These are phyloP conservation scores for Zelostemma sp. DNA, from an alignment of 1,140 invertebrate genomes.

Conservation along the genomic window DNA sequence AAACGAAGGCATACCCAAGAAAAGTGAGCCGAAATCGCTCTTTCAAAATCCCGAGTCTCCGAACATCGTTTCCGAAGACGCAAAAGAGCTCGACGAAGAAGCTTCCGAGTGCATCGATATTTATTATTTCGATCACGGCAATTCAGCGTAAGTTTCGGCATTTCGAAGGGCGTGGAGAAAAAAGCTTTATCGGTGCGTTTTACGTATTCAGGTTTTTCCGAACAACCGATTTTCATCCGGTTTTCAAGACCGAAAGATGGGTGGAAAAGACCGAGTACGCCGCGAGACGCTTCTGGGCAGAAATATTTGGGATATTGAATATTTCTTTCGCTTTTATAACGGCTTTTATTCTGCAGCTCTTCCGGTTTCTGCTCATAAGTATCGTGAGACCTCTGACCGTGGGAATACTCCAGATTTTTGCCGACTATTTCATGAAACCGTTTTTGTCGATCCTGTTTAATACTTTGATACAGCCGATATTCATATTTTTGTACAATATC, in stretches of 20 bases:
- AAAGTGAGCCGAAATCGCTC: conserved; percentile 7
- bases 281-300: conserved; percentile 76
- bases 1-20: conserved; percentile 54
- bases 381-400: conserved; percentile 73
- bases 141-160: conserved; percentile 67
- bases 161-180: neutral
- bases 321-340: conserved; percentile 69
- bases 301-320: conserved; percentile 71
- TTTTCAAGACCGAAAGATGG: conserved; percentile 70
- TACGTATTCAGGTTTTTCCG: conserved; percentile 67
- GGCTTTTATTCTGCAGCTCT: conserved; percentile 74
- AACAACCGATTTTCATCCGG: conserved; percentile 74
- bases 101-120: conserved; percentile 71
- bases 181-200: neutral
- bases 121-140: conserved; percentile 79
- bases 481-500: conserved; percentile 75
- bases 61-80: conserved; percentile 9
- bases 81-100: conserved; percentile 27
- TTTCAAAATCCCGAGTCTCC: conserved; percentile 3
- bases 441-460: conserved; percentile 76
- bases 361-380: conserved; percentile 72
- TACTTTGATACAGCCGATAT: conserved; percentile 74
- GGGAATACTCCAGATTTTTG: conserved; percentile 74
- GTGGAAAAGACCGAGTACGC: conserved; percentile 73
- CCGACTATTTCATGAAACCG: conserved; percentile 78